phyloP scores from a whole-genome alignment of 35 echinoderm and acorn worm genomes.

The Stichopus chloronotus region DNA sequence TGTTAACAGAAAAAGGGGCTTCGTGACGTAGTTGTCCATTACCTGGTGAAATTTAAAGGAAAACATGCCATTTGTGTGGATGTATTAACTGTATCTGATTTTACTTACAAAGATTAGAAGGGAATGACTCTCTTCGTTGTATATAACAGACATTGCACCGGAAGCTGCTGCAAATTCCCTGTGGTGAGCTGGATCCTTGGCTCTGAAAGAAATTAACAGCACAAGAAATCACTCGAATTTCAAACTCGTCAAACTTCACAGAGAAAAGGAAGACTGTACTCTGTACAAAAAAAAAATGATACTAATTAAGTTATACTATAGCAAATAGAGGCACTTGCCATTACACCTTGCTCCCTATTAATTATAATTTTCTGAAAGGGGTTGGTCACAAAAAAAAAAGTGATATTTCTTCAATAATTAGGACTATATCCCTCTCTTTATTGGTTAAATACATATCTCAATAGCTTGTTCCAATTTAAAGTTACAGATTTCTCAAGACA shows the following conservation, averaged over 20 bases:
- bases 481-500: too few relatives aligned
- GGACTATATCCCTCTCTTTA: too few relatives aligned
- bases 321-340: not conserved
- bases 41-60: too few relatives aligned
- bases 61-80: too few relatives aligned
- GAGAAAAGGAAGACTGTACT: not conserved
- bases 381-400: too few relatives aligned
- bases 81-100: not conserved
- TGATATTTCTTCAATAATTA: too few relatives aligned
- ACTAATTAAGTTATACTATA: not conserved
- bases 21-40: too few relatives aligned
- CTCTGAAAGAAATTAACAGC: constrained; percentile 65
- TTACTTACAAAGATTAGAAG: constrained; percentile 94
- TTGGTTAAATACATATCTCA: too few relatives aligned
- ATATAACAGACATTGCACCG: constrained; percentile 84
- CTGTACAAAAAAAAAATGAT: not conserved
- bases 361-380: too few relatives aligned
- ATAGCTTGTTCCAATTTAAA: too few relatives aligned
- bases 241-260: not conserved
- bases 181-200: constrained; percentile 80
- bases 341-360: not conserved
- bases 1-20: too few relatives aligned
- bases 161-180: constrained; percentile 75
- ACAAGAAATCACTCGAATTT: not conserved
- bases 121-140: constrained; percentile 74